Conservation (phyloP, 2,797 vertebrate species). For the Microctenopoma steveboyesi region DNA sequence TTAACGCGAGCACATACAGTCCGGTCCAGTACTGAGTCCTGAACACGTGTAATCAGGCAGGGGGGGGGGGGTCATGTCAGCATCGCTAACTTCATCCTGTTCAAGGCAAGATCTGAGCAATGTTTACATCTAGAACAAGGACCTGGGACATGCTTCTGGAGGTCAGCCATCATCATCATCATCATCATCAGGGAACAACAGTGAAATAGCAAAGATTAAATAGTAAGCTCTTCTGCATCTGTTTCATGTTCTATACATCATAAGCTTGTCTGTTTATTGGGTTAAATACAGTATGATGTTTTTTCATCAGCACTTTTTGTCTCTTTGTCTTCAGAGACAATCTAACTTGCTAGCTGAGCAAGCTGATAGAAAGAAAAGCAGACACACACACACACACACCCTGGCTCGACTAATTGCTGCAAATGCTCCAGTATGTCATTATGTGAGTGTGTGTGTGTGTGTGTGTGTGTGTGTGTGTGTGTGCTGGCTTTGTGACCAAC, state of each 20-base stretch:
- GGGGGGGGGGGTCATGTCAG: not conserved
- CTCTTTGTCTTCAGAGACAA: no score
- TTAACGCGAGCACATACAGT: slow-evolving; percentile 56
- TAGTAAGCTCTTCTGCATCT: no score
- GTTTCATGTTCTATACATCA: no score
- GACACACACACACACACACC: slow-evolving; percentile 2
- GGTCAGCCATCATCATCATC: no score
- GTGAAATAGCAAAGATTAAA: no score
- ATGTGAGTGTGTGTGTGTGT: slow-evolving; percentile 50
- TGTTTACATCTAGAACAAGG: not conserved
- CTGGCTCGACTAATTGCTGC: slow-evolving; percentile 50
- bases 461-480: slow-evolving; percentile 38
- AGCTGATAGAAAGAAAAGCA: not conserved
- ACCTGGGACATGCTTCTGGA: not conserved
- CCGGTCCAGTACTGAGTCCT: slow-evolving; percentile 9
- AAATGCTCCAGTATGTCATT: slow-evolving; percentile 50
- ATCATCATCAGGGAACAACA: no score
- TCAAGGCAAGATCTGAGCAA: not conserved
- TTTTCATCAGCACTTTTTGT: no score
- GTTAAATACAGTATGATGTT: no score
- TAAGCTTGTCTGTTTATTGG: no score
- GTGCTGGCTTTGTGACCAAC: slow-evolving; percentile 70
- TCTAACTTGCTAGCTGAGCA: no score
- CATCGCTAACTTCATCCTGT: not conserved
- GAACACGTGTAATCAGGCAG: slow-evolving; percentile 41